Evolutionary conservation across 2,888 invertebrate genomes (phyloP), one percentile per base, ranked within the genome.

Genomic region (Dysmachus trigonus): DNA sequence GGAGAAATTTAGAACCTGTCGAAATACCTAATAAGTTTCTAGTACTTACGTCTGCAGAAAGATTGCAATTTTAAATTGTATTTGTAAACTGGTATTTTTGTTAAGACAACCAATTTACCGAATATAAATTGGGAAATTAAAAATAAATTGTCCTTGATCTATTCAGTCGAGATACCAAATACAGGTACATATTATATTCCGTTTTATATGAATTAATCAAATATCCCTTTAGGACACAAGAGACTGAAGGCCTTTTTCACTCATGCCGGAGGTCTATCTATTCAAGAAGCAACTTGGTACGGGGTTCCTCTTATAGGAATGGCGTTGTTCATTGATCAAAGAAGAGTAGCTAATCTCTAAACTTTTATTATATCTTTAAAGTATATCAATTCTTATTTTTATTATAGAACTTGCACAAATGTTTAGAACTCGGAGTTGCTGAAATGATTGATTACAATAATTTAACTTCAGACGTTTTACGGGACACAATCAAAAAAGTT

Each of bases 241-340:
- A 89, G 89, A 62, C 41, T 90, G 0, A 91, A 89, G 76, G 90
- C 89, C 0, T 90, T 91, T 62, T 86, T 91, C 2, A 90, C 90
- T 0, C 91, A 91, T 87, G 90, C 89, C 22, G 91, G 91, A n/a
- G 90, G 90, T 10, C 88, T 92, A 13, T 90, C 90, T 22, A 87
- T 90, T 0, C 90, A 90, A 7, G 92, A 92, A 86, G 90, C 92
- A 0, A 87, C 89, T 2, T 89, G 90, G 88, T 87, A 89, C 88
- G 91, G 90, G 0, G 89, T 91, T 4, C 91, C 92, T 0, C 88
- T 91, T 79, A 87, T 92, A 74, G 90, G 90, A 0, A 84, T 91
- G 22, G 90, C 91, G 3, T 74, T 91, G 10, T 88, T 89, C 5
- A 86, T 90, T 30, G 91, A 91, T 82, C 90, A 91, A 81, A 87